phyloP scores from a whole-genome alignment of 53 echinoderm and acorn worm species.

The Patiria pectinifera region DNA sequence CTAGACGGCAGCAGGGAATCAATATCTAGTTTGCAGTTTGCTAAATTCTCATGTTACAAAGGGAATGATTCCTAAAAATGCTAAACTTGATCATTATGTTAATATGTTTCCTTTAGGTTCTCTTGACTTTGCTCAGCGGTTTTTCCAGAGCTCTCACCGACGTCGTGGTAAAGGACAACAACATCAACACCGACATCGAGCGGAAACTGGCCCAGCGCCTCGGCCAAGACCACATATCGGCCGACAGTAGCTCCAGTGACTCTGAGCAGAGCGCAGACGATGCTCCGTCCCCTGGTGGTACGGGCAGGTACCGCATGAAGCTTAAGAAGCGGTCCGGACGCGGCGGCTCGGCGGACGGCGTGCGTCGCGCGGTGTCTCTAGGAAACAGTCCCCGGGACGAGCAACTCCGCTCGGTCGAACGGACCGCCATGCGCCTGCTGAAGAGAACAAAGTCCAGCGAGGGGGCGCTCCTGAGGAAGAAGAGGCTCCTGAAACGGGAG shows the following conservation, averaged over 20 bases:
- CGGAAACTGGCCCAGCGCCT: constrained; percentile 44
- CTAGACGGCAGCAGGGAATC: too few relatives aligned
- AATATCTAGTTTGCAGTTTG: too few relatives aligned
- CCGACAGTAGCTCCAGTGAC: constrained; percentile 49
- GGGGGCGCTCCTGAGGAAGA: constrained; percentile 19
- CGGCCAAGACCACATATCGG: constrained; percentile 33
- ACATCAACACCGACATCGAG: constrained; percentile 50
- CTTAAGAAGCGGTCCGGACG: constrained; percentile 19
- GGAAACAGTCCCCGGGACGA: constrained; percentile 19
- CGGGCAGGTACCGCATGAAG: constrained; percentile 6
- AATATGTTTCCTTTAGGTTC: constrained; percentile 6
- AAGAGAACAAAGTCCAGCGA: constrained; percentile 56
- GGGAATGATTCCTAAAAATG: too few relatives aligned
- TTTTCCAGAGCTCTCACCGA: constrained; percentile 53
- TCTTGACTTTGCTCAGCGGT: constrained; percentile 51
- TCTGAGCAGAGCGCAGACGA: constrained; percentile 28
- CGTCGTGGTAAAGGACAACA: constrained; percentile 63
- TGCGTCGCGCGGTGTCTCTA: constrained; percentile 16
- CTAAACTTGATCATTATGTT: not conserved
- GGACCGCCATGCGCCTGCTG: constrained; percentile 62
- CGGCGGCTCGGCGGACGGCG: not conserved
- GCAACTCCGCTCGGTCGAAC: constrained; percentile 50
- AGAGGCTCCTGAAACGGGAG: constrained; percentile 1
- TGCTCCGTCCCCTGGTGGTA: not conserved
- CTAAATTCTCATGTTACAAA: too few relatives aligned